phyloP scores from a whole-genome alignment of 2,888 invertebrate species.

The Orgyia antiqua region DNA sequence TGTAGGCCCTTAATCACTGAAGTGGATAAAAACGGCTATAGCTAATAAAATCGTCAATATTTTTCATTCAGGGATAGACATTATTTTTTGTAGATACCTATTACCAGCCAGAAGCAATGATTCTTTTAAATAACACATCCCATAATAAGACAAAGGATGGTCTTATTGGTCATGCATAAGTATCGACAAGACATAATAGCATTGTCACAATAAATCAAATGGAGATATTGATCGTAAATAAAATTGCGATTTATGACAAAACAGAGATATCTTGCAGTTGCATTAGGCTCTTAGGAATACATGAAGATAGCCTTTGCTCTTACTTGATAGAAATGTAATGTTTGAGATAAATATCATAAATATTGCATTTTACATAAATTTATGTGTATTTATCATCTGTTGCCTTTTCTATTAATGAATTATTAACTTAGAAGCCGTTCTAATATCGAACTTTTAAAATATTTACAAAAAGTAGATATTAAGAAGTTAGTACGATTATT shows the following conservation, averaged over 20 bases:
- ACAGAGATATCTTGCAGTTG: slow-evolving; percentile 45
- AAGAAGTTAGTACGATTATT: too few relatives aligned
- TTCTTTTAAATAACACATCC: slow-evolving; percentile 14
- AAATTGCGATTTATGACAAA: slow-evolving; percentile 62
- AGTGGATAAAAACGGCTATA: background rate
- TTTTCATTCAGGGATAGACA: slow-evolving; percentile 5
- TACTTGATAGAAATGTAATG: slow-evolving; percentile 47
- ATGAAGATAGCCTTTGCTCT: slow-evolving; percentile 44
- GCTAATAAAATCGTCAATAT: slow-evolving; percentile 5
- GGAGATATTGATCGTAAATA: slow-evolving; percentile 66
- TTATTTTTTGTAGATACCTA: too few relatives aligned
- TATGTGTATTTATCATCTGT: too few relatives aligned
- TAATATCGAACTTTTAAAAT: too few relatives aligned
- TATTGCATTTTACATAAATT: background rate
- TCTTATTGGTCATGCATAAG: slow-evolving; percentile 25
- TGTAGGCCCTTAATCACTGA: too few relatives aligned
- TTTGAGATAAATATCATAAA: slow-evolving; percentile 38
- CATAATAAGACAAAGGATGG: slow-evolving; percentile 34
- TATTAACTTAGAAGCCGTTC: too few relatives aligned
- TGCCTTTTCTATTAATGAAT: too few relatives aligned
- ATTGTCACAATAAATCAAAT: slow-evolving; percentile 58
- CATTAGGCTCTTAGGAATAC: slow-evolving; percentile 32
- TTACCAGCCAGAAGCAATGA: slow-evolving; percentile 8
- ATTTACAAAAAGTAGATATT: too few relatives aligned
- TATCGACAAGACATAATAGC: slow-evolving; percentile 47